Evolutionary conservation across 2,888 invertebrate genomes (phyloP).

Genomic region (Cloeon dipterum): DNA sequence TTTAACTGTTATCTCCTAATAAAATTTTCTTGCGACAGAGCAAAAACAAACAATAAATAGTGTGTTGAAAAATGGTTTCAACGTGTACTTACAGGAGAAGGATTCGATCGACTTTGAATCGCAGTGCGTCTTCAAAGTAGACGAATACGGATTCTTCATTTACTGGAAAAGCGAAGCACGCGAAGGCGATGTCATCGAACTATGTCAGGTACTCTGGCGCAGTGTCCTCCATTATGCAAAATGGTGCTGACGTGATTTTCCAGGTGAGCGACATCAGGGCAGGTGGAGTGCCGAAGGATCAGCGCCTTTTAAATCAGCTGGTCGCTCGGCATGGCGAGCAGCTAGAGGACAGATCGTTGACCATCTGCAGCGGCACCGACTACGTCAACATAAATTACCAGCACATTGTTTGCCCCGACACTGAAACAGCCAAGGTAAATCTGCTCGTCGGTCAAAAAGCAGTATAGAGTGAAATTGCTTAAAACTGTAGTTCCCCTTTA

Average conservation of each 20-base stretch:
- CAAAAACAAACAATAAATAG: too few relatives aligned
- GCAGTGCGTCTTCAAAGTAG: constrained; percentile 78
- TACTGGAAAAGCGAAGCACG: constrained; percentile 95
- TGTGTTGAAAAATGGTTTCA: too few relatives aligned
- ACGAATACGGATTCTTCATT: constrained; percentile 93
- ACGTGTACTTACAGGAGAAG: constrained; percentile 42
- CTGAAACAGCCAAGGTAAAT: constrained; percentile 75
- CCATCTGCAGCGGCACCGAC: constrained; percentile 94
- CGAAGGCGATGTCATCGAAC: constrained; percentile 96
- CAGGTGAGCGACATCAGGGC: constrained; percentile 91
- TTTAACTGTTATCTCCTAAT: too few relatives aligned
- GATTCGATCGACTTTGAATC: constrained; percentile 76
- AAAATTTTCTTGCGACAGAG: too few relatives aligned
- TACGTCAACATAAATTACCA: constrained; percentile 98
- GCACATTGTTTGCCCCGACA: constrained; percentile 85
- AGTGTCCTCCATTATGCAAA: too few relatives aligned
- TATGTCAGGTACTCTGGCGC: too few relatives aligned
- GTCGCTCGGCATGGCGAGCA: constrained; percentile 52
- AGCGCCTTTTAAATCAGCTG: constrained; percentile 52
- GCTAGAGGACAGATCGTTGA: constrained; percentile 81
- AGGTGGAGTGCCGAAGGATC: constrained; percentile 83
- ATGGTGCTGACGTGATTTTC: too few relatives aligned
- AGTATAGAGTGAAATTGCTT: too few relatives aligned
- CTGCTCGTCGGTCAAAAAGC: too few relatives aligned
- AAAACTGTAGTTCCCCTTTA: too few relatives aligned